Evolutionary conservation across 2,888 invertebrate species (phyloP).

Genomic region (Dugesia japonica): DNA sequence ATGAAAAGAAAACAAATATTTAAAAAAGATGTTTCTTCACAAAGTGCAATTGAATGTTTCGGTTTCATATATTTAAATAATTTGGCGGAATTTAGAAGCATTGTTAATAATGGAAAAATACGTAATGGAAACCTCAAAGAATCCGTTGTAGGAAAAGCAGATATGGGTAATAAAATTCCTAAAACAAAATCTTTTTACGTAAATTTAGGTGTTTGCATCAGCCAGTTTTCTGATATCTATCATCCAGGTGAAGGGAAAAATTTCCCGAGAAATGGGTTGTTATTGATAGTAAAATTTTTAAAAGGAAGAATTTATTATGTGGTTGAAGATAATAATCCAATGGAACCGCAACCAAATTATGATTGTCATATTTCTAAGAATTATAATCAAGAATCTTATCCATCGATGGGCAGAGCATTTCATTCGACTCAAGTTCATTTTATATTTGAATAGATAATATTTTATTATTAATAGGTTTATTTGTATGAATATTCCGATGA

Average conservation of each 20-base stretch:
- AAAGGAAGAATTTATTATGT: conserved; percentile 30
- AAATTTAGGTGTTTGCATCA: conserved; percentile 46
- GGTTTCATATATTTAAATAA: neutral
- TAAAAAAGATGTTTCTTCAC: neutral
- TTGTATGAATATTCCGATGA: conserved; percentile 29
- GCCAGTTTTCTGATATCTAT: conserved; percentile 27
- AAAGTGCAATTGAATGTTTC: neutral
- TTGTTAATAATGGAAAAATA: neutral
- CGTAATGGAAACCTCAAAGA: neutral
- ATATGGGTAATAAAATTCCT: neutral
- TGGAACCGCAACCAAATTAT: conserved; percentile 31
- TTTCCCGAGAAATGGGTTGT: conserved; percentile 7
- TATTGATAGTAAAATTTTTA: conserved; percentile 25
- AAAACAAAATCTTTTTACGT: neutral
- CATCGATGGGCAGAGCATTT: conserved; percentile 7
- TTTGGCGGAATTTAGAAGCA: neutral
- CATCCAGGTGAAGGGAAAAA: conserved; percentile 4
- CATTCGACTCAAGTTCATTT: conserved; percentile 23
- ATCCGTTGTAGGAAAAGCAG: neutral
- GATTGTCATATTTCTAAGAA: conserved; percentile 31
- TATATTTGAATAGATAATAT: neutral
- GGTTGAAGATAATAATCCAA: conserved; percentile 27
- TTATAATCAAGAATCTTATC: neutral
- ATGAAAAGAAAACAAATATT: neutral
- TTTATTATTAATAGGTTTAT: conserved; percentile 28